phyloP scores from a whole-genome alignment of 1,140 invertebrate genomes.

The Calliopsis andreniformis region DNA sequence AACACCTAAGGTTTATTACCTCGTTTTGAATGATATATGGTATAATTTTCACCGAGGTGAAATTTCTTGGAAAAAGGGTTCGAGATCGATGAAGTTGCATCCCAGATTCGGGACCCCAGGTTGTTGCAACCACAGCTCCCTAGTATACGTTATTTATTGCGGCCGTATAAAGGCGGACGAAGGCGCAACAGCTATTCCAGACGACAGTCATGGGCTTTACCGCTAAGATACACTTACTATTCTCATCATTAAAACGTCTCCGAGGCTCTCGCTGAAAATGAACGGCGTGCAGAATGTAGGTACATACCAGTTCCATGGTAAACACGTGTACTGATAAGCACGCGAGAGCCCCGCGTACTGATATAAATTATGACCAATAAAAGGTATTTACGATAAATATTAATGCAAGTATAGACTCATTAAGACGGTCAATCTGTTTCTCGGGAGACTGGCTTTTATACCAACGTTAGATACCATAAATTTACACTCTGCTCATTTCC shows the following conservation, averaged over 20 bases:
- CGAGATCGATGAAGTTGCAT: neutral
- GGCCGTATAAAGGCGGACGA: slow-evolving; percentile 47
- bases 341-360: neutral
- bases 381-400: slow-evolving; percentile 35
- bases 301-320: neutral
- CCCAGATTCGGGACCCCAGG: neutral
- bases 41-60: too few species aligned
- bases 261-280: slow-evolving; percentile 30
- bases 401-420: slow-evolving; percentile 25
- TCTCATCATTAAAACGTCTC: slow-evolving; percentile 55
- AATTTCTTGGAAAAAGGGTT: too few species aligned
- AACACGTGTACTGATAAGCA: slow-evolving; percentile 29
- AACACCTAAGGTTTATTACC: too few species aligned
- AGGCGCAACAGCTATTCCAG: slow-evolving; percentile 49
- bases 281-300: slow-evolving; percentile 17
- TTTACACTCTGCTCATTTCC: neutral
- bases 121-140: slow-evolving; percentile 16
- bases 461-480: slow-evolving; percentile 1
- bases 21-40: too few species aligned
- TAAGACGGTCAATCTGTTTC: slow-evolving; percentile 28
- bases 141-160: slow-evolving; percentile 53
- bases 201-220: slow-evolving; percentile 56
- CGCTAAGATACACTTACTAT: slow-evolving; percentile 53
- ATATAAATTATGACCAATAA: slow-evolving; percentile 36
- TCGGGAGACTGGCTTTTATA: neutral